Evolutionary conservation across 2,113 vertebrate genomes (phyloP).

Genomic region (Oryzias melastigma): DNA sequence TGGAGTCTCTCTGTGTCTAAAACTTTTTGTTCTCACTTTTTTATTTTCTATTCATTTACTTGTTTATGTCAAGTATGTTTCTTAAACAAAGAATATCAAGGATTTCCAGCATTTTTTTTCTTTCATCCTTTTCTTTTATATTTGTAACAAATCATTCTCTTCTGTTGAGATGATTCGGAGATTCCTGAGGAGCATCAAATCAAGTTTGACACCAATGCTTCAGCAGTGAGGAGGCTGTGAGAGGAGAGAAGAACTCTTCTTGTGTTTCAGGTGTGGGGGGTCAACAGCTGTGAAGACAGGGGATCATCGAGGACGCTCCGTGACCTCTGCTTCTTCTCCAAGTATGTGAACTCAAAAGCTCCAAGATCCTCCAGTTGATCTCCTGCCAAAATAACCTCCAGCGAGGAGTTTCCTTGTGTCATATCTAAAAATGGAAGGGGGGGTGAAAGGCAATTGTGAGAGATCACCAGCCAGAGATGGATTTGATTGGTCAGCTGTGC

Average conservation of each 20-base stretch:
- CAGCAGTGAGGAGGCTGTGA: conserved; percentile 20
- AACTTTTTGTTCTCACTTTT: too few relatives aligned
- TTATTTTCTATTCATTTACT: too few relatives aligned
- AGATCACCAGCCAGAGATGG: conserved; percentile 19
- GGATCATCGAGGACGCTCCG: background rate
- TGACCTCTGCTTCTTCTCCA: background rate
- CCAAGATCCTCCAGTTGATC: conserved; percentile 65
- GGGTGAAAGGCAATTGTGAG: conserved; percentile 33
- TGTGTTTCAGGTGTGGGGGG: conserved; percentile 51
- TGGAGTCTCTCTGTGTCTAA: too few relatives aligned
- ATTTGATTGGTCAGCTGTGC: conserved; percentile 64
- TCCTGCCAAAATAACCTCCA: conserved; percentile 68
- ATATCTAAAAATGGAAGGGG: conserved; percentile 72
- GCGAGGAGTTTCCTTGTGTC: conserved; percentile 61
- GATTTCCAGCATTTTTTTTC: too few relatives aligned
- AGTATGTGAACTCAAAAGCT: conserved; percentile 44
- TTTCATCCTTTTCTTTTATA: too few relatives aligned
- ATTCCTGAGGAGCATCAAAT: too few relatives aligned
- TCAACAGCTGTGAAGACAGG: conserved; percentile 24
- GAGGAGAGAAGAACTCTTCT: conserved; percentile 22
- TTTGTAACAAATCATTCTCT: too few relatives aligned
- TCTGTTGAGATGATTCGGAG: too few relatives aligned
- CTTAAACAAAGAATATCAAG: too few relatives aligned
- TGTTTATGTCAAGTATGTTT: too few relatives aligned
- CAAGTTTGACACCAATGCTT: too few relatives aligned